These are phyloP conservation scores for Neostethus bicornis DNA, from an alignment of 2,797 vertebrate genomes.

Conservation along the genomic window DNA sequence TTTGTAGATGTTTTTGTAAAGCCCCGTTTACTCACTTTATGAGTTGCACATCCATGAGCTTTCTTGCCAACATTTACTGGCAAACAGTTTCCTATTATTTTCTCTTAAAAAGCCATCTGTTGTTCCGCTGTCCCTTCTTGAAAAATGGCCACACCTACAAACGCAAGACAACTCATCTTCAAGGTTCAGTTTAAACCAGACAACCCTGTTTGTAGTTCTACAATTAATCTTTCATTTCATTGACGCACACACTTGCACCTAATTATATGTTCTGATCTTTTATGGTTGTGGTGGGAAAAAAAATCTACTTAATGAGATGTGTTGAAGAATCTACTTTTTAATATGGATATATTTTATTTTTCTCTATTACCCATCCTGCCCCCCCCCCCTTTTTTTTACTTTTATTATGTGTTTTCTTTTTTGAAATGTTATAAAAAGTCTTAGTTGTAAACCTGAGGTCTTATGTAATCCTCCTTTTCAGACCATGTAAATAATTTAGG, in stretches of 20 bases:
- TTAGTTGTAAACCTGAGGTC: constrained; percentile 64
- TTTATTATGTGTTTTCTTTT: constrained; percentile 43
- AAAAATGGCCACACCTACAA: constrained; percentile 31
- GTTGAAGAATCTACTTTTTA: no score
- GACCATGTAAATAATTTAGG: constrained; percentile 74
- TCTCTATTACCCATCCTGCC: no score
- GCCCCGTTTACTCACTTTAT: constrained; percentile 10
- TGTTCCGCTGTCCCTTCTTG: constrained; percentile 30
- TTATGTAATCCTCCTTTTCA: constrained; percentile 71
- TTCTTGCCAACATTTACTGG: constrained; percentile 33
- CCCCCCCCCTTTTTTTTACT: no score
- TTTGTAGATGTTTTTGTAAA: constrained; percentile 25
- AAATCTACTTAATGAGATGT: no score
- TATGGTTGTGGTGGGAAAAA: constrained; percentile 36
- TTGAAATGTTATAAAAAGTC: constrained; percentile 66
- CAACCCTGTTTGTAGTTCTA: constrained; percentile 15
- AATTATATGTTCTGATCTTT: constrained; percentile 44
- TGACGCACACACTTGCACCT: constrained; percentile 40
- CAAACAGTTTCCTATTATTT: constrained; percentile 28
- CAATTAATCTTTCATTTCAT: constrained; percentile 30
- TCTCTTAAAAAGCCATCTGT: constrained; percentile 46
- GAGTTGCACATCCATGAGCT: constrained; percentile 14
- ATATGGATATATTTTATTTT: no score
- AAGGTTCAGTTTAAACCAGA: constrained; percentile 45
- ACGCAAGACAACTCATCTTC: constrained; percentile 30